Evolutionary conservation across 1,140 invertebrate genomes (phyloP).

Genomic region (Oreohelix idahoensis): DNA sequence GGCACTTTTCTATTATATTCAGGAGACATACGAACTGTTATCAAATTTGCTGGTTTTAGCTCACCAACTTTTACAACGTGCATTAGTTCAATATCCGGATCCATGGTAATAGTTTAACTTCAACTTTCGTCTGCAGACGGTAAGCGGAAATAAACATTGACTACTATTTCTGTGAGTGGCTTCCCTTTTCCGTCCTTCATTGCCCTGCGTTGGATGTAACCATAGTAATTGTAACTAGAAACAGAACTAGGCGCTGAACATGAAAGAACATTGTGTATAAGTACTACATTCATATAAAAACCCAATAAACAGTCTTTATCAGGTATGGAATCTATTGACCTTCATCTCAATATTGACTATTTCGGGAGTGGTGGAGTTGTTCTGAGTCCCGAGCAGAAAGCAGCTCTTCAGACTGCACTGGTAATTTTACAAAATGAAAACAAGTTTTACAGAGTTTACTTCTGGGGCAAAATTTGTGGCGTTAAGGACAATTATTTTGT

Average conservation of each 20-base stretch:
- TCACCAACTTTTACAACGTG: constrained; percentile 40
- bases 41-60: constrained; percentile 26
- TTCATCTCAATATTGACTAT: constrained; percentile 71
- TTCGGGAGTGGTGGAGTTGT: constrained; percentile 70
- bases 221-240: constrained; percentile 47
- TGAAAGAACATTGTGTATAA: neutral
- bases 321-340: constrained; percentile 69
- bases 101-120: constrained; percentile 33
- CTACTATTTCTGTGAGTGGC: too few relatives aligned
- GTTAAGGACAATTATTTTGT: constrained; percentile 73
- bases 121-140: too few relatives aligned
- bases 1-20: constrained; percentile 54
- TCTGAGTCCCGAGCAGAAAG: constrained; percentile 71
- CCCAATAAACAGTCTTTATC: neutral
- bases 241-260: neutral
- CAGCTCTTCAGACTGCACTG: constrained; percentile 71
- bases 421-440: constrained; percentile 71
- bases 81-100: constrained; percentile 55
- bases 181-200: neutral
- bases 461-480: constrained; percentile 74
- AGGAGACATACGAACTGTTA: constrained; percentile 37
- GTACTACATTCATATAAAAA: neutral
- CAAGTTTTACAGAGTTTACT: constrained; percentile 72
- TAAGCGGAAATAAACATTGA: too few relatives aligned
- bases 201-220: neutral